Conservation (phyloP, 2,113 vertebrate species). For the Poecilia latipinna region DNA sequence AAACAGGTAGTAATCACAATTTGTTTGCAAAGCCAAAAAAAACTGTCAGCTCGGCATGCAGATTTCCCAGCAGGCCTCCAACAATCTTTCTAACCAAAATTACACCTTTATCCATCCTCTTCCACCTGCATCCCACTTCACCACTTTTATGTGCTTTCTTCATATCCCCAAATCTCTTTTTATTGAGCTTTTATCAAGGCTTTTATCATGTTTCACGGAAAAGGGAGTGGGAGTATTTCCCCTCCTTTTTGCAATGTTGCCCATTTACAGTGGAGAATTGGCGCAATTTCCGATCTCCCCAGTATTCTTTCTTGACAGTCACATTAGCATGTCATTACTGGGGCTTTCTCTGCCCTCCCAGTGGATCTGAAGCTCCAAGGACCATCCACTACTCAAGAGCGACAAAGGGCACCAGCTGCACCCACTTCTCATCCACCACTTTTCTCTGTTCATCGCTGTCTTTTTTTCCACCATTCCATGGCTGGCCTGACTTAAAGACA, state of each 20-base stretch:
- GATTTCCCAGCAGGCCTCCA: constrained; percentile 68
- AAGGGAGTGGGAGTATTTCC: constrained; percentile 67
- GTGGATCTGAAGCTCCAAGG: constrained; percentile 69
- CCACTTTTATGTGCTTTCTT: constrained; percentile 50
- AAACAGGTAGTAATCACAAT: constrained; percentile 45
- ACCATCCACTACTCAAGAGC: constrained; percentile 67
- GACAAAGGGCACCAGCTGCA: constrained; percentile 84
- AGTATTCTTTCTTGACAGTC: constrained; percentile 81
- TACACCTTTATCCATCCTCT: constrained; percentile 64
- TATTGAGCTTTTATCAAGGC: constrained; percentile 76
- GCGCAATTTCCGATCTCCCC: constrained; percentile 80
- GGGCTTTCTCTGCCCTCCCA: constrained; percentile 67
- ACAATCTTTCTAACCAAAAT: constrained; percentile 55
- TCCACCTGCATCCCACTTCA: constrained; percentile 56
- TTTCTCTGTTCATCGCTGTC: constrained; percentile 40
- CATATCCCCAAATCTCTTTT: constrained; percentile 75
- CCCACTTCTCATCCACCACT: constrained; percentile 74
- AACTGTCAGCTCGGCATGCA: constrained; percentile 32
- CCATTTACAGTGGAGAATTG: constrained; percentile 77
- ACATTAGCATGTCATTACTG: constrained; percentile 83
- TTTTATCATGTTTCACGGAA: constrained; percentile 80
- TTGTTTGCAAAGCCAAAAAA: constrained; percentile 48
- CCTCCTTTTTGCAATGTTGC: constrained; percentile 65
- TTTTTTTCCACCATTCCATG: constrained; percentile 31
- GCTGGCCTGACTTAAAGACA: constrained; percentile 48